phyloP scores from a whole-genome alignment of 2,797 vertebrate genomes.

The Sylvia borin region DNA sequence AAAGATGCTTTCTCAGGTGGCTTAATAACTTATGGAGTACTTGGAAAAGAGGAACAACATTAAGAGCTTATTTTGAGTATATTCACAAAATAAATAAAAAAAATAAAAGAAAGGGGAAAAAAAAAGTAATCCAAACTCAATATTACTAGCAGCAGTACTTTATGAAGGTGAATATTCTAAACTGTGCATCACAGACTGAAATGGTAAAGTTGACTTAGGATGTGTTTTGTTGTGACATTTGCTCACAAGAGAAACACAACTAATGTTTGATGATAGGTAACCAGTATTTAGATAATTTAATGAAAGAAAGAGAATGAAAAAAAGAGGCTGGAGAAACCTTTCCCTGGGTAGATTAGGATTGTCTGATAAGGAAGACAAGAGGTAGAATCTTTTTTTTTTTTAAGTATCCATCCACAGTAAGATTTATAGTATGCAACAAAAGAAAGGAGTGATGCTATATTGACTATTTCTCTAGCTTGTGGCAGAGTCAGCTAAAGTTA shows the following conservation, averaged over 20 bases:
- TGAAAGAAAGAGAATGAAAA: not conserved
- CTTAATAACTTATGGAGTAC: not conserved
- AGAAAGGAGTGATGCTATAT: not conserved
- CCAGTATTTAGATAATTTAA: not conserved
- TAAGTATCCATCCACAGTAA: not conserved
- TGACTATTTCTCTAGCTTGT: not conserved
- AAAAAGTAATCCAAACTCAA: not conserved
- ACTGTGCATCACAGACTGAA: rapidly evolving
- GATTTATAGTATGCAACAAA: not conserved
- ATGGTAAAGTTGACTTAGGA: not conserved
- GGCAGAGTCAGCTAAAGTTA: not conserved
- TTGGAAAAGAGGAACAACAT: not conserved
- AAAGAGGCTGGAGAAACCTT: not conserved
- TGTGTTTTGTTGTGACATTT: not conserved
- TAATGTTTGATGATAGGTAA: not conserved
- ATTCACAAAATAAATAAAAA: not conserved
- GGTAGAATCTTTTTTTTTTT: not conserved
- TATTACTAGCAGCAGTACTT: not conserved
- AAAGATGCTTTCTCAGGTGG: not conserved
- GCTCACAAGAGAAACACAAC: not conserved
- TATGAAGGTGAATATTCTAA: not conserved
- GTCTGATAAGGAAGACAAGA: not conserved
- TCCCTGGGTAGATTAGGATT: not conserved
- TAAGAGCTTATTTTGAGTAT: not conserved
- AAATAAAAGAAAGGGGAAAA: rapidly evolving